Evolutionary conservation across 1,140 invertebrate genomes (phyloP), one percentile per base, ranked within the genome.

Genomic region (Drosophila oshimai): DNA sequence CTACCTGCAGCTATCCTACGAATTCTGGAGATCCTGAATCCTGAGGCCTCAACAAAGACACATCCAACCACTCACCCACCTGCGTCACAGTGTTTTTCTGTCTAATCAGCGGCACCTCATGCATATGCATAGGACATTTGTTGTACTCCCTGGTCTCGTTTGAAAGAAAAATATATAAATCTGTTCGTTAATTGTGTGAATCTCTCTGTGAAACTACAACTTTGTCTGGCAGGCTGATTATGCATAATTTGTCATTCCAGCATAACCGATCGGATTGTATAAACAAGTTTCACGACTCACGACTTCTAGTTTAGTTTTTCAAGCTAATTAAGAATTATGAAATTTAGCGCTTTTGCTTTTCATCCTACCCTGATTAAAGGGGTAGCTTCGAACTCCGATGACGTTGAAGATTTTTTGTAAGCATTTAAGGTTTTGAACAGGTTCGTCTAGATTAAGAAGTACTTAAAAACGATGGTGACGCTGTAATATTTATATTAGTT

Each of bases 241-340:
- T 74, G 71, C 70, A 67, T 58, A 47, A 74, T 74, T 74, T 74
- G 60, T 74, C 71, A 74, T 74, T 55, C 42, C 36, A 61, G 49
- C 69, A 53, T 64, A 64, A 47, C 18, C 61, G 24, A 41, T 29
- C 36, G 49, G 22, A 36, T 62, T 37, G 49, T 24, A 44, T 29
- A 51, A 84, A 84, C 70, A 28, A 55, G 80, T 84, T 78, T 74
- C 15, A n/a, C 18, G 18, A 24, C n/a, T 49, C 41, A 61, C 45
- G 41, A 58, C 57, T 61, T 84, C 62, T 74, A 74, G 80, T 86
- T 79, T 31, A 71, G 50, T 64, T 54, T 54, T 71, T 47, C 39
- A 29, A 41, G 41, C 64, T 61, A 53, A 75, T 49, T 51, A 79
- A 69, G 55, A 84, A 60, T 70, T 79, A 72, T 76, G 37, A 74